These are phyloP conservation scores for Lacanobia wlatinum DNA, from an alignment of 2,888 invertebrate genomes.

Conservation along the genomic window DNA sequence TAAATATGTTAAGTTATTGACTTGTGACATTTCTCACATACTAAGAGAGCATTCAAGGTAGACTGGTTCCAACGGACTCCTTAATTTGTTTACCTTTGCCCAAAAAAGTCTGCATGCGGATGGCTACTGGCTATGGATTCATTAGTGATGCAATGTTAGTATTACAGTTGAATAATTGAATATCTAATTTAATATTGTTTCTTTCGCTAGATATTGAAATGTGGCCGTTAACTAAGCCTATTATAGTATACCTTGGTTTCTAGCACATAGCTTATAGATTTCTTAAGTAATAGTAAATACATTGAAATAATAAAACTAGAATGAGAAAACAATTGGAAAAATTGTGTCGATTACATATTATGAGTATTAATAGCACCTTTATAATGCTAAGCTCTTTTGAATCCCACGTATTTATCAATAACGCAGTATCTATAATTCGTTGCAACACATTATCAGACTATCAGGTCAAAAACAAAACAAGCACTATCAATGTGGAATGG, in stretches of 20 bases:
- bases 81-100: slow-evolving; percentile 17
- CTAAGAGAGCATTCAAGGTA: slow-evolving; percentile 47
- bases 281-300: background rate
- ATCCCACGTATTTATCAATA: background rate
- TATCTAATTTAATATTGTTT: background rate
- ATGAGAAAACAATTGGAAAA: slow-evolving; percentile 5
- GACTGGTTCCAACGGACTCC: slow-evolving; percentile 23
- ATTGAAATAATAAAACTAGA: background rate
- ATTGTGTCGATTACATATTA: background rate
- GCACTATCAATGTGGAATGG: slow-evolving; percentile 51
- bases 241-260: background rate
- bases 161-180: slow-evolving; percentile 5
- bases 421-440: background rate
- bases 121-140: slow-evolving; percentile 11
- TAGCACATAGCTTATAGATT: background rate
- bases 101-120: slow-evolving; percentile 11
- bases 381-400: background rate
- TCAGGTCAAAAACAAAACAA: slow-evolving; percentile 45
- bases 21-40: slow-evolving; percentile 47
- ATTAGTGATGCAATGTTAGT: slow-evolving; percentile 24
- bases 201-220: background rate
- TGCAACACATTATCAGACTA: slow-evolving; percentile 9
- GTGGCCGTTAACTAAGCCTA: background rate
- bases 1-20: slow-evolving; percentile 31
- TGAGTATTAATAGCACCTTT: background rate